Base-by-base conservation (phyloP, 2,113 vertebrate species). In the Pristiophorus japonicus region DNA sequence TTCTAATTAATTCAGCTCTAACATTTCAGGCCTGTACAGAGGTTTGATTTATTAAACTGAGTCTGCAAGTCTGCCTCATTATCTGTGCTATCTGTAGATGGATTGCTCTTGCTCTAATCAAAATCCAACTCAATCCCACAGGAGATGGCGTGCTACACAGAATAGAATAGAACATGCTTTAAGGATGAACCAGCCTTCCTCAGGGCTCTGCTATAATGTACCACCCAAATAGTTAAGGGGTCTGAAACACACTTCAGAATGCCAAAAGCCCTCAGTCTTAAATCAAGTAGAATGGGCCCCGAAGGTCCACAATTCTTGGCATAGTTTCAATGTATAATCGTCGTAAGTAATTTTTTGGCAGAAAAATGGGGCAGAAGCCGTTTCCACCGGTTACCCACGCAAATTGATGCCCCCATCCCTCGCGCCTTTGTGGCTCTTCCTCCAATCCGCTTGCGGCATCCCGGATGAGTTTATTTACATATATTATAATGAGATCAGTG, bases 41-140 rank as follows among this genome's bases (percentile, higher is more conserved):
- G 66, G 93, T 73, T 94, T 94, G 93, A 94, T 94, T 94, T 94
- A 94, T 94, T 94, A 94, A 94, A 94, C 93, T 70, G 93, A 94
- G 42, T 51, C 66, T 94, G 65, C 93, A 94, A 94, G 45, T 73
- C 93, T 70, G 93, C 93, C 66, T 94, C 93, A 70, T 94, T 94
- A 94, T 94, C 93, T 51, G 93, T 51, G 65, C 93, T 94, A 51
- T 73, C 93, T 70, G 65, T 94, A 94, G 93, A 94, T 94, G 66
- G 66, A 94, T 94, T 94, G 93, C 93, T 51, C 42, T n/a, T 94
- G 10, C 65, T 94, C 42, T 94, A 94, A 73, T 94, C 93, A 94
- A 94, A 94, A 70, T 70, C 93, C 45, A 47, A 30, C 66, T 73
- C 22, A 94, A 51, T 70, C 42, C 93, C 93, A 45, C 93, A 47